Conservation (phyloP, 2,113 vertebrate species). For the Turdus rufiventris region DNA sequence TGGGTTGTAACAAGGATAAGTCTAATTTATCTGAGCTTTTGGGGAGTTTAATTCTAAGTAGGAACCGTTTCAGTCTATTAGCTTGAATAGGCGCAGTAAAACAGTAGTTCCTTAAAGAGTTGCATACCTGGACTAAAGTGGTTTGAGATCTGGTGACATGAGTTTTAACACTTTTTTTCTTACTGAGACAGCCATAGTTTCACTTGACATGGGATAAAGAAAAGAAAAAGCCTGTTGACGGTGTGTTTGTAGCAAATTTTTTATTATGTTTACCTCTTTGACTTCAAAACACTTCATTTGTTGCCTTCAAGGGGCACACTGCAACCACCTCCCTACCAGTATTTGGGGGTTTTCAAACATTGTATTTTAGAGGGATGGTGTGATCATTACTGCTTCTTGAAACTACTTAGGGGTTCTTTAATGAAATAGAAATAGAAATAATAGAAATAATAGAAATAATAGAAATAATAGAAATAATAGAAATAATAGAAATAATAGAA, state of each 20-base stretch:
- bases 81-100: not conserved
- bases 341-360: not conserved
- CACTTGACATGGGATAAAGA: not conserved
- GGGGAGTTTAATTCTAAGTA: not conserved
- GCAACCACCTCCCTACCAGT: not conserved
- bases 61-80: not conserved
- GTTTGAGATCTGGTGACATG: not conserved
- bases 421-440: not conserved
- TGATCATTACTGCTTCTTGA: not conserved
- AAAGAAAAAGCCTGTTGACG: not conserved
- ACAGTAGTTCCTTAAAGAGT: not conserved
- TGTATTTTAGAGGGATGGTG: not conserved
- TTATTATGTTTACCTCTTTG: not conserved
- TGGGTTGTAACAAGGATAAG: rapidly evolving
- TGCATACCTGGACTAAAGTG: not conserved
- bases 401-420: not conserved
- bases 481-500: not conserved
- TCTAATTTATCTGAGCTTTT: not conserved
- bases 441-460: not conserved
- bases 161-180: not conserved
- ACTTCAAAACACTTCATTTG: not conserved
- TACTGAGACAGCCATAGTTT: not conserved
- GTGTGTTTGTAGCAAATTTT: not conserved
- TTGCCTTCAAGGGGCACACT: not conserved
- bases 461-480: not conserved